Evolutionary conservation across 2,797 vertebrate species (phyloP).

Genomic region (Passerculus sandwichensis): DNA sequence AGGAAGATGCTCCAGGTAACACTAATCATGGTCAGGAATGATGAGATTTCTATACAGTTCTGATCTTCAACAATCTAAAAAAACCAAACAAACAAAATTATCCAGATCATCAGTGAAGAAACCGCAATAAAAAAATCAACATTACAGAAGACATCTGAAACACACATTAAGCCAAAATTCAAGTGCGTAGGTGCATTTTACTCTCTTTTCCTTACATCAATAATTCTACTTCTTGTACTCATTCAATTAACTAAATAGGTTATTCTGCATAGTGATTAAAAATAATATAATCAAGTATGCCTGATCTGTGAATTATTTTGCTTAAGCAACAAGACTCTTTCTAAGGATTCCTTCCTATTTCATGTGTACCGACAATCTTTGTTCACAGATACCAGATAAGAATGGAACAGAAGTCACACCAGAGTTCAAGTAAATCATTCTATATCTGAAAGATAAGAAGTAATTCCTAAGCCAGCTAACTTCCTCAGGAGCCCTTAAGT

Average conservation of each 20-base stretch:
- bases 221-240: neutral
- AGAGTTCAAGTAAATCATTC: constrained; percentile 58
- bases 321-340: neutral
- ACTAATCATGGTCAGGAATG: constrained; percentile 91
- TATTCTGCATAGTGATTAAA: neutral
- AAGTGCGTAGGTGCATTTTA: neutral
- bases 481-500: constrained; percentile 15
- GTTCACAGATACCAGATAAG: neutral
- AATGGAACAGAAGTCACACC: neutral
- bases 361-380: neutral
- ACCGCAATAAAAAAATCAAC: constrained; percentile 49
- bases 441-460: constrained; percentile 47
- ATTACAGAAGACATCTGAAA: constrained; percentile 47
- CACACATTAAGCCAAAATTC: neutral
- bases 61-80: constrained; percentile 84
- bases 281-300: neutral
- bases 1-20: constrained; percentile 92
- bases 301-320: neutral
- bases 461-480: constrained; percentile 57
- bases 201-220: neutral
- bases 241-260: neutral
- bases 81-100: constrained; percentile 76
- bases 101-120: constrained; percentile 57
- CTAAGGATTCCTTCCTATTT: neutral
- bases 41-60: constrained; percentile 78